Percentiles rank a stretch among this genome's conserved stretches.
Evolutionary conservation across 2,888 invertebrate species (phyloP).

Genomic region (Stratiomys singularior): DNA sequence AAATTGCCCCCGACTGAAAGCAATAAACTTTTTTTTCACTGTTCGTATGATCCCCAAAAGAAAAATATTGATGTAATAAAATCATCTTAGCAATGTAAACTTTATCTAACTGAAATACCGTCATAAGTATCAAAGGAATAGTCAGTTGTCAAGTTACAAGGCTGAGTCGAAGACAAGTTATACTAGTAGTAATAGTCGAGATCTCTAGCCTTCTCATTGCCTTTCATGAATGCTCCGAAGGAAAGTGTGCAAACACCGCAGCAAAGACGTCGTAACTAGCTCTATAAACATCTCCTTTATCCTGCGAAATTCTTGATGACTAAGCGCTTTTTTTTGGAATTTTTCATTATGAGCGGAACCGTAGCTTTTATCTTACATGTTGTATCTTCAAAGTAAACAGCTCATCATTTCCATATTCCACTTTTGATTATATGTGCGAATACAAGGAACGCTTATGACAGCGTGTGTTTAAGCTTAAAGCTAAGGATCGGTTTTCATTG

Average conservation of each 20-base stretch:
- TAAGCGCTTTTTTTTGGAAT: conserved; percentile 28
- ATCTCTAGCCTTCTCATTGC: conserved; percentile 22
- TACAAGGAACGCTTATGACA: no score
- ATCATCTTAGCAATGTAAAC: neutral
- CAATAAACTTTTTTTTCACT: neutral
- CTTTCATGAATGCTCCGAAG: neutral
- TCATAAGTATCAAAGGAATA: neutral
- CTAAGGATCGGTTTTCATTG: no score
- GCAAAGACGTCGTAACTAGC: conserved; percentile 21
- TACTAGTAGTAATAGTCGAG: no score
- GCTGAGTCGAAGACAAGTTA: no score
- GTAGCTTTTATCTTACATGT: neutral
- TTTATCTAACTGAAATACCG: neutral
- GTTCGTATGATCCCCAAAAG: neutral
- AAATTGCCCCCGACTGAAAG: neutral
- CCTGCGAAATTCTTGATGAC: neutral
- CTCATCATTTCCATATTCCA: conserved; percentile 36
- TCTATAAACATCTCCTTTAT: conserved; percentile 26
- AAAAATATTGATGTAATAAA: conserved; percentile 23
- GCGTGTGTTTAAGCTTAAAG: no score
- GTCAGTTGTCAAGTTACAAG: neutral
- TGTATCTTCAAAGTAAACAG: conserved; percentile 37
- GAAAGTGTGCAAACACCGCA: neutral
- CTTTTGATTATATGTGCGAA: conserved; percentile 3
- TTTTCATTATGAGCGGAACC: conserved; percentile 1